Evolutionary conservation across 2,888 invertebrate species (phyloP).

Genomic region (Pilophorus perplexus): DNA sequence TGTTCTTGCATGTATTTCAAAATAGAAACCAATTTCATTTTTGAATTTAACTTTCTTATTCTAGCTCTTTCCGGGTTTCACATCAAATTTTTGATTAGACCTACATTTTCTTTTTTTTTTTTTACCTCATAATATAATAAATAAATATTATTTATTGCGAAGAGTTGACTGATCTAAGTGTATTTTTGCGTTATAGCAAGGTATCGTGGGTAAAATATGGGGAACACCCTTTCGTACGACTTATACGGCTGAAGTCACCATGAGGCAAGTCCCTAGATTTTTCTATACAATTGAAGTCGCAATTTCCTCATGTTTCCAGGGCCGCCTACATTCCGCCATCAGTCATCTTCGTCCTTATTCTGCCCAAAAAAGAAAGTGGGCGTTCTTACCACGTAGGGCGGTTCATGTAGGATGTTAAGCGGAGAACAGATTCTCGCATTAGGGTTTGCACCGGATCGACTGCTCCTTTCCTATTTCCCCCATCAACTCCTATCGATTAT

Average conservation of each 20-base stretch:
- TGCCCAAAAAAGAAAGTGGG: too few relatives aligned
- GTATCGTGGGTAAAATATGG: slow-evolving; percentile 46
- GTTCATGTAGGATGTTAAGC: too few relatives aligned
- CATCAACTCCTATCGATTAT: too few relatives aligned
- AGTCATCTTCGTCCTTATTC: slow-evolving; percentile 38
- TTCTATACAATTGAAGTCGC: slow-evolving; percentile 32
- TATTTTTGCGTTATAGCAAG: slow-evolving; percentile 47
- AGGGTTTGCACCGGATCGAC: too few relatives aligned
- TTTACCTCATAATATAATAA: too few relatives aligned
- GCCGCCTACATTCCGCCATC: slow-evolving; percentile 41
- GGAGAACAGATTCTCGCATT: too few relatives aligned
- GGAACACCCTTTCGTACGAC: slow-evolving; percentile 44
- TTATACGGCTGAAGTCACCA: slow-evolving; percentile 43
- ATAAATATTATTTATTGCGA: slow-evolving; percentile 15
- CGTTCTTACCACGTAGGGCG: too few relatives aligned
- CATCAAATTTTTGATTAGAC: too few relatives aligned
- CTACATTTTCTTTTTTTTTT: slow-evolving; percentile 11
- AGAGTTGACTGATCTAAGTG: slow-evolving; percentile 46
- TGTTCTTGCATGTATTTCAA: slow-evolving; percentile 17
- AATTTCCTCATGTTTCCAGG: slow-evolving; percentile 43
- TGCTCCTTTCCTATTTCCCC: too few relatives aligned
- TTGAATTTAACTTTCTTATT: too few relatives aligned
- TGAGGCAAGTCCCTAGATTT: slow-evolving; percentile 46
- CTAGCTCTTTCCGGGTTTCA: too few relatives aligned
- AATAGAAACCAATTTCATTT: too few relatives aligned